These are phyloP conservation scores for Torymus tubicola DNA, from an alignment of 2,888 invertebrate genomes.

Conservation along the genomic window DNA sequence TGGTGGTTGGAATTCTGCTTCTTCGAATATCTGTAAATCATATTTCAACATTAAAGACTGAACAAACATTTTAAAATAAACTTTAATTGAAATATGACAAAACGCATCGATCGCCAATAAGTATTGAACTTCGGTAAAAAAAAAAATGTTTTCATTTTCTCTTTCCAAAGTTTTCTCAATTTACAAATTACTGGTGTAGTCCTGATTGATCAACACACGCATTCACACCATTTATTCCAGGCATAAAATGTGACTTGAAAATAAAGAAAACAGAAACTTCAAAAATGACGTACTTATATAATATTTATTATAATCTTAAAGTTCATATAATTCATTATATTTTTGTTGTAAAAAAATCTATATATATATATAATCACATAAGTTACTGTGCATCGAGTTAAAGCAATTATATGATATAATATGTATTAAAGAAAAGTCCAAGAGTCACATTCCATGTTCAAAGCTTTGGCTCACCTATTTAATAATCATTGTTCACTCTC, in stretches of 20 bases:
- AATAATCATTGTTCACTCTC: conserved; percentile 58
- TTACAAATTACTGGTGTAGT: neutral
- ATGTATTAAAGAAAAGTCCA: no score
- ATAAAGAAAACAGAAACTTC: conserved; percentile 14
- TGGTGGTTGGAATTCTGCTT: conserved; percentile 31
- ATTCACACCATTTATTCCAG: conserved; percentile 45
- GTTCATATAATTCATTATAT: no score
- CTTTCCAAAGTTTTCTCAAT: no score
- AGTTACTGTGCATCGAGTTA: no score
- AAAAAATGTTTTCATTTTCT: no score
- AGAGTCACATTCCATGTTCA: conserved; percentile 59
- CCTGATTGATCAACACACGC: conserved; percentile 21
- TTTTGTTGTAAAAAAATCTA: no score
- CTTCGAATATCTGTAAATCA: conserved; percentile 43
- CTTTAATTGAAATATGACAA: conserved; percentile 1
- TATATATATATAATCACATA: no score
- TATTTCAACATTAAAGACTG: neutral
- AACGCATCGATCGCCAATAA: neutral
- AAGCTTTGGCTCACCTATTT: conserved; percentile 63
- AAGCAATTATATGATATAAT: no score
- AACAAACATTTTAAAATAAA: neutral
- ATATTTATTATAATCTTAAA: no score
- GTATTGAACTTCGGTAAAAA: no score
- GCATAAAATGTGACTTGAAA: conserved; percentile 48
- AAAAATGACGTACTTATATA: neutral